Base-by-base conservation (phyloP, 2,888 invertebrate species). In the Dascillus cervinus region DNA sequence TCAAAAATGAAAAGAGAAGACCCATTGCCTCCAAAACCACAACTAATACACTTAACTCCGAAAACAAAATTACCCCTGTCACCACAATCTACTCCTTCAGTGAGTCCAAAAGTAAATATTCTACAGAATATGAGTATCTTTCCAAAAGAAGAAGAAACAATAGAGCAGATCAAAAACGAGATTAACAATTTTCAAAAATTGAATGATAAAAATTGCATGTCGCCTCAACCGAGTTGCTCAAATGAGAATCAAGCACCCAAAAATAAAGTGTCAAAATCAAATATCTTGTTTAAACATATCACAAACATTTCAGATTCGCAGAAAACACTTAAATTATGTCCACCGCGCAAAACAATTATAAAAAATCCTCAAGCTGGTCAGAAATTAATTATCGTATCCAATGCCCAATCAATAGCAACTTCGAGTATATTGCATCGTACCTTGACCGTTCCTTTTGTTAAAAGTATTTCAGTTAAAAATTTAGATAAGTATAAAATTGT, bases 401-500 rank as follows among this genome's bases (percentile, higher is more conserved):
- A 58, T 41, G 52, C 62, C 12, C 60, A 61, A 43, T 56, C 60
- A 2, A 51, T 60, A 25, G 51, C 58, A n/a, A 53, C 56, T 1
- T 56, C 53, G 29, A 64, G 60, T 44, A 62, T 64, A 39, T 46
- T 64, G 24, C 63, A 64, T 42, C 56, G 60, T 30, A 62, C 62
- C 2, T 42, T 64, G 14, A 57, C 61, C 11, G 60, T 63, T 29
- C 61, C 64, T 2, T 56, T 60, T 29, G 56, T 61, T 23, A 64
- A 62, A 41, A 65, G 62, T 39, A 51, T 65, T 26, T 56, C 62
- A 1, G 56, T 62, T 35, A 62, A 62, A 43, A 63, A 60, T 43
- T 53, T 64, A 13, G 64, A 64, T 32, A 65, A 65, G 43, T 63
- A 64, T 39, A 63, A 64, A 53, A 62, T 64, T 21, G 57, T 64